Conservation (phyloP, 2,113 vertebrate species). For the Chamaetylas fuelleborni region DNA sequence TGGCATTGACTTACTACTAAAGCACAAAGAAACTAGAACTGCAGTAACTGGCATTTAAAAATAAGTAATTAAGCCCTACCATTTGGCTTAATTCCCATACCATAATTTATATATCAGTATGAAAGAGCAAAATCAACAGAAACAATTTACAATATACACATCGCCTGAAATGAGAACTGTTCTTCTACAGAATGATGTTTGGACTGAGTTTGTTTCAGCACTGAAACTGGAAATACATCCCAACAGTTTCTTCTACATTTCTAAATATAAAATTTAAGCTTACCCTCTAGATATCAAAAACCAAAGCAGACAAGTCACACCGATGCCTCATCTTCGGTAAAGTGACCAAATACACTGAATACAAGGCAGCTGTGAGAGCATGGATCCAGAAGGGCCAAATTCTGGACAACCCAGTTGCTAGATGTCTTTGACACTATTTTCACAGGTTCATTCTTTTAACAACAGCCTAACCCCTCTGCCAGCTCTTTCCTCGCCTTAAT, state of each 20-base stretch:
- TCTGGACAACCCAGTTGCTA: background rate
- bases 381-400: background rate
- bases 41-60: background rate
- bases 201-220: background rate
- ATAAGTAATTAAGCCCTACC: background rate
- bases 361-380: background rate
- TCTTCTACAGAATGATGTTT: background rate
- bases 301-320: background rate
- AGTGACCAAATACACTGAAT: background rate
- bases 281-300: background rate
- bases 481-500: background rate
- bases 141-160: background rate
- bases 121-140: background rate
- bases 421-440: background rate
- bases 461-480: background rate
- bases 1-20: background rate
- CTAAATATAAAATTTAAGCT: background rate
- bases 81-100: too few species aligned
- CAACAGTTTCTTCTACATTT: background rate
- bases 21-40: background rate
- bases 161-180: background rate
- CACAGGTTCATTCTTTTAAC: background rate
- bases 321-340: background rate
- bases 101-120: background rate
- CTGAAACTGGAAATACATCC: background rate